phyloP scores from a whole-genome alignment of 2,888 invertebrate genomes.

The Heteromyza rotundicornis region DNA sequence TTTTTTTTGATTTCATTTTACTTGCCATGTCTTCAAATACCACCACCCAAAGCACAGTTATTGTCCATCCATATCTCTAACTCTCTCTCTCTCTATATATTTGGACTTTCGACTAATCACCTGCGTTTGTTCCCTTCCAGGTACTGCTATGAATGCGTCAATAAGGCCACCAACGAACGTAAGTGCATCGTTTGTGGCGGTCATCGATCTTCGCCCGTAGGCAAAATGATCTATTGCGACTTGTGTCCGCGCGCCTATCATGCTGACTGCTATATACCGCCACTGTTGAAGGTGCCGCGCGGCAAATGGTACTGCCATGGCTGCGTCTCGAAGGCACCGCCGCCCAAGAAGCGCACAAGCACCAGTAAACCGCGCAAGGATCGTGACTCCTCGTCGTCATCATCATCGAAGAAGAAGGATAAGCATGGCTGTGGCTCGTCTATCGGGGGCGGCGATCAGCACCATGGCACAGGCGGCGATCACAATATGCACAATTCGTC shows the following conservation, averaged over 20 bases:
- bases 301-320: slow-evolving; percentile 91
- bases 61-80: too few species aligned
- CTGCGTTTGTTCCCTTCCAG: slow-evolving; percentile 59
- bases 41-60: slow-evolving; percentile 11
- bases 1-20: not conserved
- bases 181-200: slow-evolving; percentile 94
- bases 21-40: not conserved
- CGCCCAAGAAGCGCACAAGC: slow-evolving; percentile 71
- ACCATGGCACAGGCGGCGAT: slow-evolving; percentile 9
- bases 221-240: slow-evolving; percentile 83
- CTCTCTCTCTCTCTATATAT: too few species aligned
- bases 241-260: slow-evolving; percentile 91
- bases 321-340: slow-evolving; percentile 84
- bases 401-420: slow-evolving; percentile 44
- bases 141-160: slow-evolving; percentile 96
- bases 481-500: slow-evolving; percentile 46
- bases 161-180: slow-evolving; percentile 89
- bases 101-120: too few species aligned
- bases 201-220: slow-evolving; percentile 66
- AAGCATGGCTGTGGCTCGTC: slow-evolving; percentile 30
- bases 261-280: slow-evolving; percentile 90
- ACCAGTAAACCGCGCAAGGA: slow-evolving; percentile 66
- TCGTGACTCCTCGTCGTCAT: slow-evolving; percentile 48
- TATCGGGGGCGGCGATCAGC: not conserved
- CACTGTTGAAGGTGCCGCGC: slow-evolving; percentile 79